A percentile compares a stretch with the other conserved stretches of the same genome.
Conservation (phyloP, 2,113 vertebrate genomes). For the Hassar affinis region DNA sequence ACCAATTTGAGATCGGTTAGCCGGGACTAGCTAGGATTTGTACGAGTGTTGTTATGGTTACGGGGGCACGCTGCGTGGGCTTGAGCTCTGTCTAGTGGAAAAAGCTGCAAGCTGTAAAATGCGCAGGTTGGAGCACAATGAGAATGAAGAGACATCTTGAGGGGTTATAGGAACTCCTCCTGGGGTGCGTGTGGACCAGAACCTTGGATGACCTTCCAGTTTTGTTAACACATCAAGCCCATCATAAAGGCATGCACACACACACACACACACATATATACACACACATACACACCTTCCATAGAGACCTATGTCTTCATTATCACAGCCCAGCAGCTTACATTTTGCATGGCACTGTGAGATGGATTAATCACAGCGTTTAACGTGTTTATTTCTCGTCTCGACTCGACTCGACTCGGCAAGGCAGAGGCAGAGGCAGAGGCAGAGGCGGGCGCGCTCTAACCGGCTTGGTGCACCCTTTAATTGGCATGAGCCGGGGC, state of each 20-base stretch:
- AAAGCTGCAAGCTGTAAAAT: not conserved
- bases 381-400: conserved; percentile 66
- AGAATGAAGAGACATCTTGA: not conserved
- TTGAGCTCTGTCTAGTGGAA: not conserved
- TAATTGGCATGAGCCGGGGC: conserved; percentile 55
- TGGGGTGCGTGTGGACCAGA: conserved; percentile 27
- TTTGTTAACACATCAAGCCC: conserved; percentile 23
- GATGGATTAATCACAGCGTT: conserved; percentile 68
- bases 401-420: too few species aligned
- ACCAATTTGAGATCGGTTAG: conserved; percentile 1
- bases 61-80: not conserved
- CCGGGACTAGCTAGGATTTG: not conserved
- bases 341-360: conserved; percentile 66
- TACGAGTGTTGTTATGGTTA: conserved; percentile 10
- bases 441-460: conserved; percentile 57
- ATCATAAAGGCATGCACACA: conserved; percentile 28
- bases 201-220: conserved; percentile 36
- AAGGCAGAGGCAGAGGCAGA: conserved; percentile 62
- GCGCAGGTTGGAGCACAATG: not conserved
- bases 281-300: conserved; percentile 43
- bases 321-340: conserved; percentile 55
- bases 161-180: not conserved
- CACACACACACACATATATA: conserved; percentile 29
- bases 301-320: conserved; percentile 51
- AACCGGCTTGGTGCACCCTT: conserved; percentile 59